Base-by-base conservation (phyloP, 2,888 invertebrate species). In the Ophion obscuratus region DNA sequence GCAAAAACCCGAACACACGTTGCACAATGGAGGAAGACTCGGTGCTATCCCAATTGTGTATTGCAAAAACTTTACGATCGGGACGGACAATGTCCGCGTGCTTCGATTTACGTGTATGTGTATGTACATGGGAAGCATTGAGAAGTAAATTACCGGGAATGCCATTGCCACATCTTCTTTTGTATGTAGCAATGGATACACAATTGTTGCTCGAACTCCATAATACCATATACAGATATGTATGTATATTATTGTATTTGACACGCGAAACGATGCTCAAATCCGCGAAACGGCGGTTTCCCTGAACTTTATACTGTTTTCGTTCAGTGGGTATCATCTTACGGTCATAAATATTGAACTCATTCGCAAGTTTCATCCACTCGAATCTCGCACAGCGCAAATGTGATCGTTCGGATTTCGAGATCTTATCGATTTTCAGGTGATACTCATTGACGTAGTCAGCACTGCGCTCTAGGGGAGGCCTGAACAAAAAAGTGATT, bases 21-120 rank as follows among this genome's bases (percentile, higher is more conserved):
- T 64, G 64, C 64, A 64, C 64, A 64, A 27, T 57, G 27, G 53
- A 2, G 17, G 11, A 57, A 6, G 17, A 24, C 27, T 47, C 67
- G 14, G 24, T 61, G 47, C 36, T 61, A 27, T 36, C 27, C 9
- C 44, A 40, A 36, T n/a, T 14, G 10, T n/a, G n/a, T 66, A 66
- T 17, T 67, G 81, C 61, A 76, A 76, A 84, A 80, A 84, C 71
- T 24, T 71, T 44, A 59, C 66, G 59, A 24, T 40, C 61, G 61
- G 27, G 24, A 74, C 74, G 61, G n/a, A 9, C 14, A 73, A 67
- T 36, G n/a, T 53, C 5, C 53, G 17, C 17, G 53, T 20, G 11
- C 24, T 24, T 11, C 3, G 24, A 27, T 64, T 27, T 11, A 31
- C 27, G 24, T 31, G 64, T 53, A 31, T 71, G 31, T 57, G 31